phyloP scores from a whole-genome alignment of 2,113 vertebrate genomes.

The Peromyscus maniculatus region DNA sequence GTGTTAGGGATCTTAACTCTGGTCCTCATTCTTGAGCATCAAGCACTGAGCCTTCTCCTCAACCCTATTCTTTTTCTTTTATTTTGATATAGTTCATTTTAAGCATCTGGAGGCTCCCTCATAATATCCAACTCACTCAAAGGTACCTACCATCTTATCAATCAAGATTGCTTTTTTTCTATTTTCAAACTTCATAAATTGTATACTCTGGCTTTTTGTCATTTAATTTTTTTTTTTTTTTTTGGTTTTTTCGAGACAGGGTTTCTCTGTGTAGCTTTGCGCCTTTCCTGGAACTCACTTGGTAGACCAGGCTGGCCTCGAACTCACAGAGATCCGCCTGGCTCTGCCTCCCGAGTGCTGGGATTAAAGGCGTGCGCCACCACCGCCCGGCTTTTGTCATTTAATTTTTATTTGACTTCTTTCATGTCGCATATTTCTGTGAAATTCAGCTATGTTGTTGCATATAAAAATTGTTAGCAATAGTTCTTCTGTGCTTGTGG shows the following conservation, averaged over 20 bases:
- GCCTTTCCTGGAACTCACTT: no score
- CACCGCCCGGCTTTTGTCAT: no score
- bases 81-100: neutral
- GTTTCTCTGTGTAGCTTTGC: no score
- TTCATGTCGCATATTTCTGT: neutral
- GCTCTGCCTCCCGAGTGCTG: no score
- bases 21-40: neutral
- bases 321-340: no score
- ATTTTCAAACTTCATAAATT: constrained; percentile 10
- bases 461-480: neutral
- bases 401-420: neutral
- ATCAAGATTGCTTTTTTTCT: neutral
- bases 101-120: neutral
- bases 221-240: neutral
- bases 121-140: neutral
- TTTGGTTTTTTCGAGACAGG: no score
- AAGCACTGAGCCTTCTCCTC: neutral
- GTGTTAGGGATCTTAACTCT: neutral
- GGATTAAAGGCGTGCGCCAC: no score
- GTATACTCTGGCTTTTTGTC: neutral
- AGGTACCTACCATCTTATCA: neutral
- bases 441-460: neutral
- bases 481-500: neutral
- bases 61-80: neutral
- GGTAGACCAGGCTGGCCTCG: no score